A percentile compares a stretch with the other conserved stretches of the same genome.
phyloP scores from a whole-genome alignment of 2,113 vertebrate genomes.

The Lepisosteus oculatus region DNA sequence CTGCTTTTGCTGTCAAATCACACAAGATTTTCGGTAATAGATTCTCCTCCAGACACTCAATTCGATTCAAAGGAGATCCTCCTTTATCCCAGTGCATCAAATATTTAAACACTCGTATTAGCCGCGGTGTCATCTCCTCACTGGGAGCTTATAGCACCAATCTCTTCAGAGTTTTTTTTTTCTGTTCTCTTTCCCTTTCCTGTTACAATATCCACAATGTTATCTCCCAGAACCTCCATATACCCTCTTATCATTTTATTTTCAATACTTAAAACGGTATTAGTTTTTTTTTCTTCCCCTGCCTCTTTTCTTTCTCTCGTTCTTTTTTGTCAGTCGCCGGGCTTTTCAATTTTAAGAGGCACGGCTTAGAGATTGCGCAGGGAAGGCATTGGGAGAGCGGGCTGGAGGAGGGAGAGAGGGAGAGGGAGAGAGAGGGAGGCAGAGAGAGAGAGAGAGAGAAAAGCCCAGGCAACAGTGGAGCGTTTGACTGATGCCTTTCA shows the following conservation, averaged over 20 bases:
- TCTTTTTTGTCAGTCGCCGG: conserved; percentile 67
- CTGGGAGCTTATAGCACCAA: conserved; percentile 79
- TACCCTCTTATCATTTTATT: conserved; percentile 78
- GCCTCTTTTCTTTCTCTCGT: conserved; percentile 48
- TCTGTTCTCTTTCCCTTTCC: conserved; percentile 63
- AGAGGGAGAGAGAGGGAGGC: conserved; percentile 50
- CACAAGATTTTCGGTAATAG: conserved; percentile 97
- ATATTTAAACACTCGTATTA: conserved; percentile 99
- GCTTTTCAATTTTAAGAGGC: conserved; percentile 81
- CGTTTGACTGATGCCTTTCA: conserved; percentile 98
- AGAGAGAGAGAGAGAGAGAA: conserved; percentile 59
- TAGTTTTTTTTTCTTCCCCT: conserved; percentile 41
- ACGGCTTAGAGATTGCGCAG: conserved; percentile 74
- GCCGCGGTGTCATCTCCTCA: conserved; percentile 92
- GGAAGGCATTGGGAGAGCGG: conserved; percentile 47
- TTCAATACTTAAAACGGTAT: conserved; percentile 76
- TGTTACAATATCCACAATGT: conserved; percentile 87
- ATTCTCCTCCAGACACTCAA: conserved; percentile 99
- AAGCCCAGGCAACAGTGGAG: conserved; percentile 62
- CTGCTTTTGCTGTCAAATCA: conserved; percentile 90
- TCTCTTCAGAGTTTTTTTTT: conserved; percentile 51
- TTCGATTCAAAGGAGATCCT: conserved; percentile 98
- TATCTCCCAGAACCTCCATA: conserved; percentile 87
- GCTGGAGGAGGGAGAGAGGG: conserved; percentile 41
- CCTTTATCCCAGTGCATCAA: conserved; percentile 99